These are phyloP conservation scores for Peromyscus leucopus DNA, from an alignment of 2,113 vertebrate species.

Conservation along the genomic window DNA sequence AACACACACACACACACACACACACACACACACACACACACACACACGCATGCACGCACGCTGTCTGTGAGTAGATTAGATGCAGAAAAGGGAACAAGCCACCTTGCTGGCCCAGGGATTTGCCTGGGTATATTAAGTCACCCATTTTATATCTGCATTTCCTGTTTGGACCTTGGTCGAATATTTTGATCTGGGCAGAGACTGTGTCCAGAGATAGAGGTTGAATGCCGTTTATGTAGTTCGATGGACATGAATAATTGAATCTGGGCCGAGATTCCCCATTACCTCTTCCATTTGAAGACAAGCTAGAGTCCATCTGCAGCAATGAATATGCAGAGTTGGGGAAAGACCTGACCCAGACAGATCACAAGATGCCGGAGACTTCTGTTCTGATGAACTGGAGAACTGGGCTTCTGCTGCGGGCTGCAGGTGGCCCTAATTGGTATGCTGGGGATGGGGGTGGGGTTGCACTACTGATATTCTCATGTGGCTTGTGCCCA, in stretches of 20 bases:
- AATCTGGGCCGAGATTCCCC: conserved; percentile 71
- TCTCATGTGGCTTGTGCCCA: background rate
- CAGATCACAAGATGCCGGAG: background rate
- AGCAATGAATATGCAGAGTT: conserved; percentile 19
- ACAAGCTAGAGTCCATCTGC: background rate
- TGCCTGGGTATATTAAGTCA: conserved; percentile 9
- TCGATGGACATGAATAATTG: conserved; percentile 81
- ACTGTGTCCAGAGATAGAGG: conserved; percentile 65
- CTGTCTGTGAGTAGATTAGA: background rate
- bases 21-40: background rate
- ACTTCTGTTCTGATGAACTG: background rate
- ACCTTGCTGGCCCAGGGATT: conserved; percentile 35
- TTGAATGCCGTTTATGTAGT: conserved; percentile 69
- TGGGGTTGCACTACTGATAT: background rate
- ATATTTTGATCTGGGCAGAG: conserved; percentile 71
- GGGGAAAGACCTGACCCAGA: background rate
- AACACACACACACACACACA: background rate
- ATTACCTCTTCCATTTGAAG: conserved; percentile 76
- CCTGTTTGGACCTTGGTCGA: conserved; percentile 61
- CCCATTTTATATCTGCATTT: conserved; percentile 65
- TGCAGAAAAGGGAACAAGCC: background rate
- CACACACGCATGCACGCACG: background rate
- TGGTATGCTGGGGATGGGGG: background rate
- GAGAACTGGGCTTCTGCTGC: background rate
- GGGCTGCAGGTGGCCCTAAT: background rate